These are phyloP conservation scores for Mercenaria mercenaria DNA, from an alignment of 1,140 invertebrate species.

Conservation along the genomic window DNA sequence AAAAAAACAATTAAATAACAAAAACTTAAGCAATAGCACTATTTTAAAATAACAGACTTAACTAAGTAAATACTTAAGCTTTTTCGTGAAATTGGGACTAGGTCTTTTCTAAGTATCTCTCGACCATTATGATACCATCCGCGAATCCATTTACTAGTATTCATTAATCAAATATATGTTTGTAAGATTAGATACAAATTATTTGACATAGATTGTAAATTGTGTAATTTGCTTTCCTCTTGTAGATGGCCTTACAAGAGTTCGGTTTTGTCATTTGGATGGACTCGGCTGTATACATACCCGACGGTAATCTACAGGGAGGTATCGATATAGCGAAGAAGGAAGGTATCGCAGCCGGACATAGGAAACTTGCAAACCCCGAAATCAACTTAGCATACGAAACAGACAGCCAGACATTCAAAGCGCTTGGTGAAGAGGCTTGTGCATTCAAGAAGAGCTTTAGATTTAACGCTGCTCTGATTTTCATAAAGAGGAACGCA, in stretches of 20 bases:
- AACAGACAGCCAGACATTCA: constrained; percentile 8
- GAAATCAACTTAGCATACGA: background rate
- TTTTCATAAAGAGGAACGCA: constrained; percentile 16
- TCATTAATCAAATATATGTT: too few species aligned
- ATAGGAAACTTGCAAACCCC: background rate
- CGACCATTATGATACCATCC: too few species aligned
- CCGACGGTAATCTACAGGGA: constrained; percentile 9
- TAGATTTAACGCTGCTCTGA: background rate
- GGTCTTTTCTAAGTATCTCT: too few species aligned
- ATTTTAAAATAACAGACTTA: too few species aligned
- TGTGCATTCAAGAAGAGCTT: constrained; percentile 9
- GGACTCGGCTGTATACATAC: constrained; percentile 32
- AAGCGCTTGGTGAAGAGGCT: constrained; percentile 10
- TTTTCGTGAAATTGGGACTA: too few species aligned
- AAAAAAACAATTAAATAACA: too few species aligned
- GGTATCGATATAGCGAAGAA: background rate
- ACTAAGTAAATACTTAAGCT: too few species aligned
- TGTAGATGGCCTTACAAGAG: constrained; percentile 28
- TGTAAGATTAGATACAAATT: too few species aligned
- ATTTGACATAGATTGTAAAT: too few species aligned
- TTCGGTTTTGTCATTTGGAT: constrained; percentile 38
- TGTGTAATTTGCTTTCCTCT: too few species aligned
- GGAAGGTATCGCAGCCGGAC: constrained; percentile 1
- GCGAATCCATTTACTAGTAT: too few species aligned
- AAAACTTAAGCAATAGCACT: too few species aligned